Conservation (phyloP, 2,888 invertebrate species). For the Chromoteleia sp. region DNA sequence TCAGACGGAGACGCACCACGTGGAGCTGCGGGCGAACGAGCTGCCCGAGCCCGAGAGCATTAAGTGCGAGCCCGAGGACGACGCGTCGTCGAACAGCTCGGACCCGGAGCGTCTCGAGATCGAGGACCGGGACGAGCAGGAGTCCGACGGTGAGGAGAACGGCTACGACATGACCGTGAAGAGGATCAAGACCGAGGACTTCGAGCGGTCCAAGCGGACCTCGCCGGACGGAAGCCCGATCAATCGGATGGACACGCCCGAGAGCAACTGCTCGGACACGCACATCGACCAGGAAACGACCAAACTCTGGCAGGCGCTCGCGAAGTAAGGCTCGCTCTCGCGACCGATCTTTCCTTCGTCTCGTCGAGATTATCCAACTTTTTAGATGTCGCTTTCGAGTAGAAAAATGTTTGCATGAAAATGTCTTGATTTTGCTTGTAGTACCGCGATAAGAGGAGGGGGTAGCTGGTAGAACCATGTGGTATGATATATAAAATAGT, state of each 20-base stretch:
- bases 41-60: conserved; percentile 76
- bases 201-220: conserved; percentile 76
- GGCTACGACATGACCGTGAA: conserved; percentile 82
- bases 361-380: too few species aligned
- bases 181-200: conserved; percentile 77
- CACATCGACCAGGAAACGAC: conserved; percentile 82
- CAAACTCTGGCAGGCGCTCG: conserved; percentile 78
- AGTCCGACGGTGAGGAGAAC: conserved; percentile 80
- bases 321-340: conserved; percentile 71
- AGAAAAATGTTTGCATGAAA: too few species aligned
- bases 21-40: conserved; percentile 77
- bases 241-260: conserved; percentile 83
- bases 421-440: too few species aligned
- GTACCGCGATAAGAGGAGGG: too few species aligned
- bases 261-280: conserved; percentile 83
- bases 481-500: too few species aligned
- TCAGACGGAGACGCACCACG: conserved; percentile 80
- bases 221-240: conserved; percentile 81
- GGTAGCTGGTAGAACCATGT: too few species aligned
- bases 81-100: conserved; percentile 89
- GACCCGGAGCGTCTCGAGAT: conserved; percentile 91
- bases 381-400: too few species aligned
- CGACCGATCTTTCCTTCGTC: too few species aligned
- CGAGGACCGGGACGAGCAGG: conserved; percentile 85
- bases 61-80: conserved; percentile 86